Evolutionary conservation across 2,113 vertebrate genomes (phyloP).

Genomic region (Onychorhynchus coronatus): DNA sequence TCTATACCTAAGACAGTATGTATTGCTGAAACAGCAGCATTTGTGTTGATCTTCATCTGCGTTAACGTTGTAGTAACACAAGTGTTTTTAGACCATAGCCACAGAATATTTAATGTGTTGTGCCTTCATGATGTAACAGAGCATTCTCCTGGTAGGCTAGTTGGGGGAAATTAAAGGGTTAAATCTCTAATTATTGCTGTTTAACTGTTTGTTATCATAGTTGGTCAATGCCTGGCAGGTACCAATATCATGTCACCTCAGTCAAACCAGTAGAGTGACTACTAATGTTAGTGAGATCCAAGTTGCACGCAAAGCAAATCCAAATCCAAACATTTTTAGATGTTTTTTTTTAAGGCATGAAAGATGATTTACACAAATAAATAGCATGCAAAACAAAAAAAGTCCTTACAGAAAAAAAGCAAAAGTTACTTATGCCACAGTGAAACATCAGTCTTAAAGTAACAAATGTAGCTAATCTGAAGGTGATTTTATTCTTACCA

Average conservation of each 20-base stretch:
- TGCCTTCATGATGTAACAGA: slow-evolving; percentile 93
- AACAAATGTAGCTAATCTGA: slow-evolving; percentile 72
- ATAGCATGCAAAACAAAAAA: slow-evolving; percentile 88
- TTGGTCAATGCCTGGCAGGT: slow-evolving; percentile 87
- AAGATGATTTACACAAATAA: slow-evolving; percentile 88
- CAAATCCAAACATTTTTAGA: slow-evolving; percentile 76
- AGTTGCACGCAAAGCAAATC: slow-evolving; percentile 86
- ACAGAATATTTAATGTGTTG: slow-evolving; percentile 90
- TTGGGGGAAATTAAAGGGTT: slow-evolving; percentile 78
- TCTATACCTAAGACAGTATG: slow-evolving; percentile 73
- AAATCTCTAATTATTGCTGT: slow-evolving; percentile 80
- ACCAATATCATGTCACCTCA: slow-evolving; percentile 75
- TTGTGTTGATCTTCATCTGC: slow-evolving; percentile 77
- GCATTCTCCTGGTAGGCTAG: slow-evolving; percentile 84
- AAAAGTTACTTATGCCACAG: slow-evolving; percentile 81
- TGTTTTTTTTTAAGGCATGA: slow-evolving; percentile 88
- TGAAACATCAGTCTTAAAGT: slow-evolving; percentile 74
- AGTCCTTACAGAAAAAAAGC: slow-evolving; percentile 80
- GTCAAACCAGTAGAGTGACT: slow-evolving; percentile 73
- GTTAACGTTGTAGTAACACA: slow-evolving; percentile 81
- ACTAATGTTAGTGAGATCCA: slow-evolving; percentile 76
- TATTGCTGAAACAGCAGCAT: slow-evolving; percentile 72
- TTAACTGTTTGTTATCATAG: slow-evolving; percentile 85
- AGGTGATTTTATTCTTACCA: slow-evolving; percentile 85
- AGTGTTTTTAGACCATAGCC: slow-evolving; percentile 84